Conservation (phyloP, 2,888 invertebrate genomes). For the Nowickia ferox region DNA sequence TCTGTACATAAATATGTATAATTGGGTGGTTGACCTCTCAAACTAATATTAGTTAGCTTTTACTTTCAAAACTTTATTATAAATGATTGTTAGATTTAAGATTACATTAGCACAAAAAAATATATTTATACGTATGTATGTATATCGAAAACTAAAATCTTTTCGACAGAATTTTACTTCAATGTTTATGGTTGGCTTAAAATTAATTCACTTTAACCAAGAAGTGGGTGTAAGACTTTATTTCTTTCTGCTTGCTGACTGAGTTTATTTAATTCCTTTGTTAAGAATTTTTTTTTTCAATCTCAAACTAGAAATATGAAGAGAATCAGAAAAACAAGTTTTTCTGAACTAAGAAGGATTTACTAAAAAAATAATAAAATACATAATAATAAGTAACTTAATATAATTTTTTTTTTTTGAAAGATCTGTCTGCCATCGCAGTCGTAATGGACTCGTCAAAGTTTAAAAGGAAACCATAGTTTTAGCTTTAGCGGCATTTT, state of each 20-base stretch:
- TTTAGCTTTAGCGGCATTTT: conserved; percentile 9
- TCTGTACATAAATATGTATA: neutral
- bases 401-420: conserved; percentile 8
- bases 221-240: conserved; percentile 29
- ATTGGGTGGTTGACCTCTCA: neutral
- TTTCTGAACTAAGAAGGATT: conserved; percentile 13
- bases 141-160: neutral
- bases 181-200: neutral
- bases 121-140: neutral
- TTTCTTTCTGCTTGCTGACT: neutral
- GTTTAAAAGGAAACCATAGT: neutral
- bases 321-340: neutral
- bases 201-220: neutral
- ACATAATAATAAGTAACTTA: neutral
- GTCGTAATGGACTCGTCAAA: conserved; percentile 39
- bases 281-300: neutral
- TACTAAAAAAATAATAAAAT: neutral
- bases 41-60: neutral
- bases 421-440: conserved; percentile 28
- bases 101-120: neutral
- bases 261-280: conserved; percentile 13
- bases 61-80: neutral
- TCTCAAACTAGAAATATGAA: neutral
- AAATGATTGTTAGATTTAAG: neutral
- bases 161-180: neutral